Conservation (phyloP, 2,113 vertebrate species). For the Crotalus horridus region DNA sequence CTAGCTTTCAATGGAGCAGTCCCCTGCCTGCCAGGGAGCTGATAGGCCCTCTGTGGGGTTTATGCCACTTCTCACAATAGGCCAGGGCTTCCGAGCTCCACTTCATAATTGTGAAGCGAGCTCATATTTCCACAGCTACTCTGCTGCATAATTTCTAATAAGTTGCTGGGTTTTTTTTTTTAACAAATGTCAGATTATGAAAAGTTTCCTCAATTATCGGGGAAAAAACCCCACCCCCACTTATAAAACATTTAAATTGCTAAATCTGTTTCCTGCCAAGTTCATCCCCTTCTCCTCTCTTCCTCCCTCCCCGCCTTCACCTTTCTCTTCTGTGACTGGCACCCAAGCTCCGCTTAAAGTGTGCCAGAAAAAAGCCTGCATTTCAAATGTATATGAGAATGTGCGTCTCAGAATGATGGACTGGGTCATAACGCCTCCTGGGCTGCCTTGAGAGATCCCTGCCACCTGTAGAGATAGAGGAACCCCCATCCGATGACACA, state of each 20-base stretch:
- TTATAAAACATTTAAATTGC: constrained; percentile 87
- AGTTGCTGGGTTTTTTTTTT: constrained; percentile 69
- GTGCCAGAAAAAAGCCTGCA: not conserved
- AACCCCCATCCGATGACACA: not conserved
- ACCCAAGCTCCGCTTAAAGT: not conserved
- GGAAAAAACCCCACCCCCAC: constrained; percentile 42
- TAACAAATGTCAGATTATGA: constrained; percentile 86
- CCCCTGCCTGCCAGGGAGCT: constrained; percentile 99
- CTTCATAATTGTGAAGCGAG: constrained; percentile 99
- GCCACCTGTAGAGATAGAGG: not conserved
- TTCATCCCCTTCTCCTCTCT: constrained; percentile 42
- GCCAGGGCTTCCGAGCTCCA: constrained; percentile 95
- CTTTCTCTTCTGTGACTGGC: not conserved
- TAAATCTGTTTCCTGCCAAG: constrained; percentile 74
- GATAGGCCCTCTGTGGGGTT: constrained; percentile 99
- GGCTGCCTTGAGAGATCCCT: not conserved
- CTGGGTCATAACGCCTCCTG: not conserved
- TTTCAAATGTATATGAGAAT: not conserved
- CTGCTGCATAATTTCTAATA: constrained; percentile 84
- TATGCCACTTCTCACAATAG: constrained; percentile 99
- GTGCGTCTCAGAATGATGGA: not conserved
- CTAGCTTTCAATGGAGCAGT: constrained; percentile 99
- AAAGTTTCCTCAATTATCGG: constrained; percentile 81
- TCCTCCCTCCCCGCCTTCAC: rapidly evolving
- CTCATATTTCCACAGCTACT: constrained; percentile 96